Conservation (phyloP, 2,888 invertebrate genomes). For the Amphipyra berbera region DNA sequence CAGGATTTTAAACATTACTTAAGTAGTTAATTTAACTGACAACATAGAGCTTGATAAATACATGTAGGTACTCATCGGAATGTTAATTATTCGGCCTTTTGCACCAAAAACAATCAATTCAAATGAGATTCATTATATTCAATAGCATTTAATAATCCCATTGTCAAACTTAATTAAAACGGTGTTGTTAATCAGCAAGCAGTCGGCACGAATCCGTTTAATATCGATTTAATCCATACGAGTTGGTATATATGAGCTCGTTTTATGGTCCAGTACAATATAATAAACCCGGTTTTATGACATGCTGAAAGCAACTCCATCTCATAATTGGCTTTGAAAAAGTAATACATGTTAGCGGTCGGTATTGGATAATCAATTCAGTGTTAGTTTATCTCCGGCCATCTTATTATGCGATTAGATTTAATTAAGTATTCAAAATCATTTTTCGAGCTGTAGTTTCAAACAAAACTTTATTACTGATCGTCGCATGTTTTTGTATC, state of each 20-base stretch:
- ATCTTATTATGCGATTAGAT: conserved; percentile 27
- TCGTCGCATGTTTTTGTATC: no score
- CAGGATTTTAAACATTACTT: neutral
- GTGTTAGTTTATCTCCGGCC: conserved; percentile 27
- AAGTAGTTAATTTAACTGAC: conserved; percentile 6
- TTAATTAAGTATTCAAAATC: conserved; percentile 14
- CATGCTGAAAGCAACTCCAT: conserved; percentile 45
- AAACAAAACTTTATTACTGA: no score
- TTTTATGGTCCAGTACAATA: conserved; percentile 48
- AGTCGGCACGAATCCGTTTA: conserved; percentile 52
- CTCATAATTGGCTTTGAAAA: conserved; percentile 54
- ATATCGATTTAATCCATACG: conserved; percentile 52
- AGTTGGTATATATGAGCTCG: conserved; percentile 39
- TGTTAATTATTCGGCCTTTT: conserved; percentile 24
- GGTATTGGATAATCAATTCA: conserved; percentile 41
- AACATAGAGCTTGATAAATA: neutral
- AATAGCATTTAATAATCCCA: conserved; percentile 54
- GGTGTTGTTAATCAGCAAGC: conserved; percentile 50
- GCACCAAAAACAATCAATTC: conserved; percentile 44
- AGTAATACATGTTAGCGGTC: conserved; percentile 43
- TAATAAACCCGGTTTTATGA: conserved; percentile 51
- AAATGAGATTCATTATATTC: conserved; percentile 46
- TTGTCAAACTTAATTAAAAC: conserved; percentile 62
- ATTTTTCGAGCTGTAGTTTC: neutral
- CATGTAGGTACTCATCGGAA: conserved; percentile 6